Evolutionary conservation across 2,797 vertebrate species (phyloP), one percentile per base, ranked within the genome.

Genomic region (Babyrousa celebensis): DNA sequence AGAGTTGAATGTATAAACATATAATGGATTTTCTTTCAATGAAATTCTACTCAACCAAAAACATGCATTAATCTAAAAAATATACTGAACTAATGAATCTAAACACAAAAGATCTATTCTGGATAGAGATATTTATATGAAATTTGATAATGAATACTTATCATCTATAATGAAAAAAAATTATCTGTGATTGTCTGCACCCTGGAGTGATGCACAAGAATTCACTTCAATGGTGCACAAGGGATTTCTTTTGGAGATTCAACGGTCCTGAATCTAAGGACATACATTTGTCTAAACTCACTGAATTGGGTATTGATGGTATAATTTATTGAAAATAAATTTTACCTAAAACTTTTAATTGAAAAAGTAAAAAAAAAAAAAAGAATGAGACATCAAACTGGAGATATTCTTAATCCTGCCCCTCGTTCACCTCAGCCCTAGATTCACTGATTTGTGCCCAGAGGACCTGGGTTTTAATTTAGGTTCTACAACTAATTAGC

Each of bases 401-500:
- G 21, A 80, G 11, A 6, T 79, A 52, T 58, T 65, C 58, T 83
- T 94, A 86, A 70, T 9, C 52, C 9, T 84, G 10, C 2, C 70
- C 48, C 14, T 36, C 70, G 70, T 70, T 91, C 67, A 54, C 20
- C 11, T 58, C 23, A 72, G 23, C 23, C 58, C 62, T 93, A 29
- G 18, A 71, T 91, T 95, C 96, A 93, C 21, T 89, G 52, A 91
- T 40, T 85, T 85, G n/a, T 82, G 79, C 89, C 71, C 79, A 77
- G 62, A 95, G 80, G 91, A 96, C 52, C 27, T 58, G 87, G 25
- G 23, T 87, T 89, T 96, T 79, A 94, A 96, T 93, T 72, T 91
- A 89, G 70, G 43, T 83, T 96, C 65, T 68, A 78, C 56, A 91
- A 65, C 92, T 96, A 96, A 96, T 96, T 95, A 95, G 56, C 70